Conservation (phyloP, 2,113 vertebrate species). For the Hippopotamus amphibius region DNA sequence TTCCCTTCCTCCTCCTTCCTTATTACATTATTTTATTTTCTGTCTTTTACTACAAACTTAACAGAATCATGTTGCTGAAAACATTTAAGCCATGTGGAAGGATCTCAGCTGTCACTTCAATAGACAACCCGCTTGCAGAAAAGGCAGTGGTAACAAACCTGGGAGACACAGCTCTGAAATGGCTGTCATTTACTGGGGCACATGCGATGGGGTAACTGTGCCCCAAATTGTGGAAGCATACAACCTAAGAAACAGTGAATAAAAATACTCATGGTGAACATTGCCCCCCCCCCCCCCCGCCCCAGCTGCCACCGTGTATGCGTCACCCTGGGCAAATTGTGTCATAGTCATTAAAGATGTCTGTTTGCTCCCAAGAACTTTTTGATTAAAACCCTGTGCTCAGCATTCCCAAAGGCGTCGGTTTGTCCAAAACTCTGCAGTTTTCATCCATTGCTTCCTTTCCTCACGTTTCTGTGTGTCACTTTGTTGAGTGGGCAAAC, state of each 20-base stretch:
- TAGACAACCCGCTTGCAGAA: neutral
- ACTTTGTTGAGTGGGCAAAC: neutral
- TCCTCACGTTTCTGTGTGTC: neutral
- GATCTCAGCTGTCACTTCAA: neutral
- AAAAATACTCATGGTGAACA: neutral
- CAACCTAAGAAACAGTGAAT: neutral
- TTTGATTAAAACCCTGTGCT: neutral
- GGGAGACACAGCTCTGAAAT: neutral
- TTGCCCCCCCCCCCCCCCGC: too few species aligned
- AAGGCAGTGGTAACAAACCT: neutral
- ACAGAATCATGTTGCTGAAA: neutral
- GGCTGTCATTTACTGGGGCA: neutral
- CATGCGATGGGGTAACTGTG: neutral
- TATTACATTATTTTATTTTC: neutral
- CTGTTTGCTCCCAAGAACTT: neutral
- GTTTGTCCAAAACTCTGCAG: neutral
- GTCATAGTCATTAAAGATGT: neutral
- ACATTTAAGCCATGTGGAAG: neutral
- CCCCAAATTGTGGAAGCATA: neutral
- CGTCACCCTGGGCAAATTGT: neutral
- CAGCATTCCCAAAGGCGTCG: neutral
- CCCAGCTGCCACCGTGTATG: too few species aligned
- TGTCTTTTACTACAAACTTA: conserved; percentile 10
- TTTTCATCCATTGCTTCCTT: neutral
- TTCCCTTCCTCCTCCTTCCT: neutral